Base-by-base conservation (phyloP, 1,140 invertebrate genomes). In the Drosophila chauvacae region DNA sequence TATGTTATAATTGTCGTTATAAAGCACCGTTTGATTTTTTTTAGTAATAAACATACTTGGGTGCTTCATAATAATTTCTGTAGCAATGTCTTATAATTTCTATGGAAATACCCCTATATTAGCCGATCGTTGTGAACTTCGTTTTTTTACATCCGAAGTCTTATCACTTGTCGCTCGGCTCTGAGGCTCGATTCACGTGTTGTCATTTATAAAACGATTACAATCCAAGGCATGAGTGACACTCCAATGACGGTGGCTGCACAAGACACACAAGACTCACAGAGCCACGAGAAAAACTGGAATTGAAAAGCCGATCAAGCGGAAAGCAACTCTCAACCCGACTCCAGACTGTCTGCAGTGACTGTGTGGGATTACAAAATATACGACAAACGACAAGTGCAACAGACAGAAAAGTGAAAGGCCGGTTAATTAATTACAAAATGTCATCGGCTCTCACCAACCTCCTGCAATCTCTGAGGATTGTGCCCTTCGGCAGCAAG, bases 151-250 rank as follows among this genome's bases (percentile, higher is more conserved):
- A 55, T 41, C 35, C 65, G 81, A 85, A 71, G 73, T 45, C 60
- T 85, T 80, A 72, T 81, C 63, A 77, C 60, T 60, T 33, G 30
- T 44, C n/a, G 20, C 28, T 70, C 39, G 65, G 50, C 37, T 57
- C 28, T 28, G 10, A 0, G n/a, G 33, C 41, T 28, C 26, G 57
- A 79, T 72, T 88, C 84, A 88, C 84, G 84, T 88, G 84, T 77
- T 48, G 73, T 64, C 85, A 73, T 79, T 90, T 88, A 88, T 88
- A 90, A 88, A 88, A 77, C 59, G 77, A 88, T 90, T 88, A 84
- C 72, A 53, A 59, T 20, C 33, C 60, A 42, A 26, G 58, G 48
- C 70, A 62, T 63, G 68, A 88, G 20, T 74, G 69, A 81, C 84
- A 88, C 65, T 88, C 81, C 62, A 90, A 48, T 71, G 55, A 39